A percentile compares a stretch with the other conserved stretches of the same genome.
Evolutionary conservation across 2,888 invertebrate genomes (phyloP).

Genomic region (Atethmia centrago): DNA sequence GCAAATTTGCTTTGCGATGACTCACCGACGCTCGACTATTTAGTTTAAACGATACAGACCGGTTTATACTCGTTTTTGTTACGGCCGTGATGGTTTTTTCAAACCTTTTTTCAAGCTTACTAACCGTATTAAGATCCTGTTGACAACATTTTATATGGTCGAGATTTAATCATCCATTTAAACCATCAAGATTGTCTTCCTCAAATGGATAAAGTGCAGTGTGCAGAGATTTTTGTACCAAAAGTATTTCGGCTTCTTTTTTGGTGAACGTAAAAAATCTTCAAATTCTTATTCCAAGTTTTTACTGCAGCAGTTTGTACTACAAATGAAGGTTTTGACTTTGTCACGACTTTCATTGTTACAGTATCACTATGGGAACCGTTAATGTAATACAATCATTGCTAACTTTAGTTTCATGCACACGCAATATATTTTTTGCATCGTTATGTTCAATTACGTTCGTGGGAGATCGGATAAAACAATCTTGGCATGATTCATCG

Average conservation of each 20-base stretch:
- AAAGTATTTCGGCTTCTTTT: slow-evolving; percentile 4
- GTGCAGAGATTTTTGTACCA: slow-evolving; percentile 17
- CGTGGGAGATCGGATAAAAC: slow-evolving; percentile 63
- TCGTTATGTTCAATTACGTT: slow-evolving; percentile 53
- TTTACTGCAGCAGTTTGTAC: slow-evolving; percentile 15
- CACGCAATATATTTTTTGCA: slow-evolving; percentile 61
- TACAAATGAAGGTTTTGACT: slow-evolving; percentile 25
- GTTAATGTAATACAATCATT: slow-evolving; percentile 56
- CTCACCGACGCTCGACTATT: slow-evolving; percentile 66
- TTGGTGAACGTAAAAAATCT: slow-evolving; percentile 8
- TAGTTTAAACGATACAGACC: slow-evolving; percentile 58
- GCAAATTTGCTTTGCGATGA: slow-evolving; percentile 73
- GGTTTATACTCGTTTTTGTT: slow-evolving; percentile 63
- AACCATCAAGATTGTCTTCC: slow-evolving; percentile 38
- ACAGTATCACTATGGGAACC: slow-evolving; percentile 46
- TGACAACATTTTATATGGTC: slow-evolving; percentile 63
- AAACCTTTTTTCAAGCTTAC: slow-evolving; percentile 46
- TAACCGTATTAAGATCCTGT: slow-evolving; percentile 64
- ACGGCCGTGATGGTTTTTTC: slow-evolving; percentile 55
- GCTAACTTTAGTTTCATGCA: slow-evolving; percentile 50
- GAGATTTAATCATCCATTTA: slow-evolving; percentile 58
- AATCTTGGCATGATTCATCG: slow-evolving; percentile 55
- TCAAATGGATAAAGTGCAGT: slow-evolving; percentile 45
- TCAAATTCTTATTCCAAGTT: slow-evolving; percentile 8
- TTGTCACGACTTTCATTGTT: slow-evolving; percentile 59